Conservation (phyloP, 2,797 vertebrate genomes). For the Enteromius unitaeniatus region DNA sequence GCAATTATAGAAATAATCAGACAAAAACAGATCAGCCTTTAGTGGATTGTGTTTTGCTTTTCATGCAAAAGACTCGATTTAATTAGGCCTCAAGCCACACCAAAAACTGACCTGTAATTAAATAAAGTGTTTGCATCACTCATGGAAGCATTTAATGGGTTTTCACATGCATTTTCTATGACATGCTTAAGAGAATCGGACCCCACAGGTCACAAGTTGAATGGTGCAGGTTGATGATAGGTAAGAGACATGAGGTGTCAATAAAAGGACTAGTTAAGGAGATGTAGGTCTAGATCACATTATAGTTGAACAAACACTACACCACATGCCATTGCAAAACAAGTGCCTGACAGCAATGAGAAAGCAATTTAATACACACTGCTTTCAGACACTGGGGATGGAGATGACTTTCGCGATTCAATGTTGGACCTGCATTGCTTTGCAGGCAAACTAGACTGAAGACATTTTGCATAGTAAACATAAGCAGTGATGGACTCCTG, state of each 20-base stretch:
- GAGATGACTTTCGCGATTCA: constrained; percentile 54
- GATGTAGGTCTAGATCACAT: constrained; percentile 47
- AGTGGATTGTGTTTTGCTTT: not conserved
- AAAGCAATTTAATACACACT: constrained; percentile 52
- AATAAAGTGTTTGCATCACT: constrained; percentile 13
- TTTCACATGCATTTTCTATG: constrained; percentile 37
- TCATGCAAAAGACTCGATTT: constrained; percentile 34
- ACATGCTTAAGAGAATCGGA: constrained; percentile 40
- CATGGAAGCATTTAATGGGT: constrained; percentile 33
- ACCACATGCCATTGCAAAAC: constrained; percentile 55
- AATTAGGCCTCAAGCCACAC: constrained; percentile 18
- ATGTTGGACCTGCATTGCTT: constrained; percentile 53
- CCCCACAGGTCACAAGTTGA: constrained; percentile 33
- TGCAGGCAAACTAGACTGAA: constrained; percentile 48
- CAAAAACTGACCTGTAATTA: constrained; percentile 21
- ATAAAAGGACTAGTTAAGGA: constrained; percentile 39
- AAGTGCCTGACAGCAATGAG: constrained; percentile 59
- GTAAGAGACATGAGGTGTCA: constrained; percentile 30
- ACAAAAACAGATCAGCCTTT: not conserved
- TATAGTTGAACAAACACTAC: constrained; percentile 54
- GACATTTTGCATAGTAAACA: constrained; percentile 52
- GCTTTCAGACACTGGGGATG: constrained; percentile 52
- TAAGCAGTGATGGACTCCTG: constrained; percentile 59
- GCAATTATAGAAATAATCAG: constrained; percentile 3
- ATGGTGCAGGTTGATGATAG: constrained; percentile 47